Evolutionary conservation across 1,140 invertebrate species (phyloP).

Genomic region (Plutomurus gul): DNA sequence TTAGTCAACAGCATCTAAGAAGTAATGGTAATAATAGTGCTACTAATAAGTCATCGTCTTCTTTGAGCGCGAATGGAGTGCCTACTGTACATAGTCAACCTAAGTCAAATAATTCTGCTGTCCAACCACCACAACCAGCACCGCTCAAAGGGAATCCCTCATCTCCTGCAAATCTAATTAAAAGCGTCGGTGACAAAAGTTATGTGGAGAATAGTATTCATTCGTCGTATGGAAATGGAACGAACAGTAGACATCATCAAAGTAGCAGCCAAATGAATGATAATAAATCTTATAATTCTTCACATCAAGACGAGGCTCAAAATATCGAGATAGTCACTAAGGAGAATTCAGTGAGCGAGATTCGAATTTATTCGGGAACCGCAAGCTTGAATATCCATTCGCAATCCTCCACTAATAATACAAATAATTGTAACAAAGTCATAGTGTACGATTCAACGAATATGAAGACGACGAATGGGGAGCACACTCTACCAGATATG

Average conservation of each 20-base stretch:
- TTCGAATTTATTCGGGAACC: constrained; percentile 49
- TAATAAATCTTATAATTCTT: neutral
- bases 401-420: no score
- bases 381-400: constrained; percentile 8
- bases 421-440: constrained; percentile 2
- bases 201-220: neutral
- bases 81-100: constrained; percentile 13
- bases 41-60: neutral
- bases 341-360: constrained; percentile 51
- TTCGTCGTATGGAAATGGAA: neutral
- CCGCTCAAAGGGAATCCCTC: neutral
- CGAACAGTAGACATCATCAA: neutral
- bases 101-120: neutral
- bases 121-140: neutral
- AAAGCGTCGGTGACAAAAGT: neutral
- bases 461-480: neutral
- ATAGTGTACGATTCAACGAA: constrained; percentile 3
- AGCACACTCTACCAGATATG: constrained; percentile 38
- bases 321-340: constrained; percentile 53
- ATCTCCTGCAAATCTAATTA: neutral
- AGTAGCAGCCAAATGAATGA: neutral
- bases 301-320: constrained; percentile 19
- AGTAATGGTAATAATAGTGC: neutral
- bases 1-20: constrained; percentile 37
- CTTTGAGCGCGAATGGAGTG: neutral